Evolutionary conservation across 2,888 invertebrate genomes (phyloP).

Genomic region (Erebia aethiops): DNA sequence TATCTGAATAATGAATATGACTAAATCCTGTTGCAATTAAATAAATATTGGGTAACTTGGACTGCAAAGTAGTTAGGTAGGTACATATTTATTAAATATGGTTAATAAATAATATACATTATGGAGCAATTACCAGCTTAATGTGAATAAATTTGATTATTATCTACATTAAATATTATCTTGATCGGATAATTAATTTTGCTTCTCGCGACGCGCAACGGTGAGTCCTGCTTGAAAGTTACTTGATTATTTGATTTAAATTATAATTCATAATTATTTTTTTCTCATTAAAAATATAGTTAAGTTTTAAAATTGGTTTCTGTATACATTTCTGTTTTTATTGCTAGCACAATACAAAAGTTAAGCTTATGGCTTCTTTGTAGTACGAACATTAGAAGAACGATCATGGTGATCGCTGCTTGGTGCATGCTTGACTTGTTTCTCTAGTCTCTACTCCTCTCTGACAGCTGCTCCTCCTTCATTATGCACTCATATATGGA

Average conservation of each 20-base stretch:
- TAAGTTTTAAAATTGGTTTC: neutral
- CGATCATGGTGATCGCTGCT: too few species aligned
- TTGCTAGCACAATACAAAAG: neutral
- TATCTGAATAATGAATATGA: slow-evolving; percentile 1
- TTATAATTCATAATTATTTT: neutral
- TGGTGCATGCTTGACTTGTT: too few species aligned
- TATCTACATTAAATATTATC: slow-evolving; percentile 40
- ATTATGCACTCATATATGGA: too few species aligned
- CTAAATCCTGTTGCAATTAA: slow-evolving; percentile 1
- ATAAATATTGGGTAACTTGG: slow-evolving; percentile 15
- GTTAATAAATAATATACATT: slow-evolving; percentile 37
- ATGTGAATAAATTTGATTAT: slow-evolving; percentile 42
- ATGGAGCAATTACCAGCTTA: slow-evolving; percentile 34
- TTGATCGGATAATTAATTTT: slow-evolving; percentile 40
- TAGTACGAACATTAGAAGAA: too few species aligned
- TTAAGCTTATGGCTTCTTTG: too few species aligned
- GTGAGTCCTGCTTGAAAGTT: slow-evolving; percentile 28
- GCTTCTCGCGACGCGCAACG: slow-evolving; percentile 32
- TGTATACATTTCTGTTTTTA: neutral
- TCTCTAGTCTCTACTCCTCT: too few species aligned
- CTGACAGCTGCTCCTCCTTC: too few species aligned
- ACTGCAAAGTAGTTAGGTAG: slow-evolving; percentile 23
- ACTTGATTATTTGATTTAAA: slow-evolving; percentile 13
- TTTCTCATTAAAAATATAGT: neutral
- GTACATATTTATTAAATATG: slow-evolving; percentile 33